Conservation (phyloP, 2,113 vertebrate genomes). For the Mastomys coucha region DNA sequence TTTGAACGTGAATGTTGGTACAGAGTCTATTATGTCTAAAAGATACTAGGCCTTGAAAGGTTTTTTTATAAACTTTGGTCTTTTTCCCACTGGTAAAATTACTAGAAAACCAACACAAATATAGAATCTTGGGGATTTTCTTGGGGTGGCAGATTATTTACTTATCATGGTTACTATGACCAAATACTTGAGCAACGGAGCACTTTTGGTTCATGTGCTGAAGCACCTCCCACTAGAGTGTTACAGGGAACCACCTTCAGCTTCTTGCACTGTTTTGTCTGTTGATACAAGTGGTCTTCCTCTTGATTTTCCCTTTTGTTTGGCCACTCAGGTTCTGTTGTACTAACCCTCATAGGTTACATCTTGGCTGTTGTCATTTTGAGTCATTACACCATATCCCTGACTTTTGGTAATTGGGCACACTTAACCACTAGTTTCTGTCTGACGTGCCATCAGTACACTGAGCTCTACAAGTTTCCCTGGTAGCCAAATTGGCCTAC, state of each 20-base stretch:
- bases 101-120: background rate
- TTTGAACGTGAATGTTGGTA: background rate
- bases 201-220: background rate
- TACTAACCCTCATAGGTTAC: background rate
- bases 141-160: background rate
- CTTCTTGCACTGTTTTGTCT: background rate
- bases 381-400: background rate
- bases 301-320: background rate
- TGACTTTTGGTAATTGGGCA: background rate
- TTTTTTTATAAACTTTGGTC: background rate
- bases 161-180: background rate
- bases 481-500: background rate
- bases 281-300: background rate
- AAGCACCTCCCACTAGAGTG: background rate
- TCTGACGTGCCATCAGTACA: background rate
- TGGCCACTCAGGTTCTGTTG: background rate
- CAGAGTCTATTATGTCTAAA: background rate
- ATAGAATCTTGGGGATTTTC: background rate
- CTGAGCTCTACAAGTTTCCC: background rate
- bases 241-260: background rate
- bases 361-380: background rate
- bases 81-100: background rate
- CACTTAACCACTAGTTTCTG: background rate
- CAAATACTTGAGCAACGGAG: background rate
- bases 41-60: background rate